A percentile compares a stretch with the other conserved stretches of the same genome.
phyloP scores from a whole-genome alignment of 2,113 vertebrate species.

The Tragelaphus imberbis region DNA sequence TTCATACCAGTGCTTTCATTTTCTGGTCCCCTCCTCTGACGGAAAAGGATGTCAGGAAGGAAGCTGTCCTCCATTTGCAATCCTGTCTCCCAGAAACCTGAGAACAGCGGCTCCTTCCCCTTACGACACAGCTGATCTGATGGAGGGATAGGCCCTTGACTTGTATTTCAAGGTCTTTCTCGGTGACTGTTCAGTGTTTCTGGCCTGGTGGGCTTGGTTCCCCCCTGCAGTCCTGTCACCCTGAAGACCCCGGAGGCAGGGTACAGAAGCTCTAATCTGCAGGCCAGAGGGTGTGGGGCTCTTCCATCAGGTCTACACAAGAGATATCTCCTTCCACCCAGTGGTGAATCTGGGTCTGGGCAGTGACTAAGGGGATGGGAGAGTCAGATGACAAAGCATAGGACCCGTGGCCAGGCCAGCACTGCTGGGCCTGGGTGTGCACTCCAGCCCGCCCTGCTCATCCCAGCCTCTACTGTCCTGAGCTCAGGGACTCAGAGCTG shows the following conservation, averaged over 20 bases:
- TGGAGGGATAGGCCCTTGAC: background rate
- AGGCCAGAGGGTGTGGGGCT: background rate
- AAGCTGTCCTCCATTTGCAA: background rate
- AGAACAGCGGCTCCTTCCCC: background rate
- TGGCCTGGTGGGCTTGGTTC: too few species aligned
- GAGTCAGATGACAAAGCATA: too few species aligned
- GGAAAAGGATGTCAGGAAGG: background rate
- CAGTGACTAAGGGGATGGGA: background rate
- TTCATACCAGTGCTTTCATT: background rate
- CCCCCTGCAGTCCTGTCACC: background rate
- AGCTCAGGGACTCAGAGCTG: background rate
- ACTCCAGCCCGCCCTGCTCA: rapidly evolving
- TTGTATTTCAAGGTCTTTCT: background rate
- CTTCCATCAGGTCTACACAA: background rate
- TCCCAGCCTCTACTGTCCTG: background rate
- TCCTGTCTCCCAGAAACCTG: background rate
- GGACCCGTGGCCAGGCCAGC: rapidly evolving
- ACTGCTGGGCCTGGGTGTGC: too few species aligned
- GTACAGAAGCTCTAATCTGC: background rate
- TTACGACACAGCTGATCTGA: background rate
- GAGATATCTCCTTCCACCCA: background rate
- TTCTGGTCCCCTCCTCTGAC: background rate
- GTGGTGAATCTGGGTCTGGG: background rate
- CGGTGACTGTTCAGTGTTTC: background rate
- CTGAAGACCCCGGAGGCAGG: background rate